Conservation (phyloP, 2,888 invertebrate species). For the Oscheius sp. region DNA sequence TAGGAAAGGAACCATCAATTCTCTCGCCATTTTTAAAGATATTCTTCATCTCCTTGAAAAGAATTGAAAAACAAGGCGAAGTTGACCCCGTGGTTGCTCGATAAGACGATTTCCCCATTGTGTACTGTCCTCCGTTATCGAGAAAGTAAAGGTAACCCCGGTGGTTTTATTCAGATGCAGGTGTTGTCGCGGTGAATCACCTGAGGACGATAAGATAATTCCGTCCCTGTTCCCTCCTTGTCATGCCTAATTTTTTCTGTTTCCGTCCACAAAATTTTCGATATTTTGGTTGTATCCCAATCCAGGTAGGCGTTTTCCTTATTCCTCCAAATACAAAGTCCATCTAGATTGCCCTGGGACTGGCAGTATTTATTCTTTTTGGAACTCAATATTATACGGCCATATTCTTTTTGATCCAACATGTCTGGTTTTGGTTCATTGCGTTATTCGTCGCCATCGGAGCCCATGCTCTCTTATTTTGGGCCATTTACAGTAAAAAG, state of each 20-base stretch:
- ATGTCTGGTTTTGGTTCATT: conserved; percentile 30
- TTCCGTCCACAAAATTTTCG: background rate
- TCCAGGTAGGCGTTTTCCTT: background rate
- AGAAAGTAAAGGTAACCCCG: no score
- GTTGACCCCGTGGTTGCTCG: no score
- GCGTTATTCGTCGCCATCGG: background rate
- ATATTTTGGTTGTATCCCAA: conserved; percentile 28
- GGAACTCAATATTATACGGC: conserved; percentile 18
- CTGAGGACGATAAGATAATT: conserved; percentile 25
- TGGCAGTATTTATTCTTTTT: conserved; percentile 11
- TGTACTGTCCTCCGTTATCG: no score
- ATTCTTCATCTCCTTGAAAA: no score
- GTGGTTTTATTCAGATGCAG: no score
- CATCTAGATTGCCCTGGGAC: conserved; percentile 7
- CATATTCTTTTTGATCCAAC: conserved; percentile 27
- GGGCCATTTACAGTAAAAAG: conserved; percentile 28
- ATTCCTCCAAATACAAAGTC: background rate
- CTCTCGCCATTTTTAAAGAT: no score
- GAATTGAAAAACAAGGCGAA: no score
- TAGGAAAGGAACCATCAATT: no score
- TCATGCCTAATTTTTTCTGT: conserved; percentile 24
- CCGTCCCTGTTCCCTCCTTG: background rate
- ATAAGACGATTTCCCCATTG: no score
- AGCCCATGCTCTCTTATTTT: conserved; percentile 25
- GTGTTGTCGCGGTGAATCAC: conserved; percentile 22